Conservation (phyloP, 2,888 invertebrate species). For the Onthophagus sagittarius region DNA sequence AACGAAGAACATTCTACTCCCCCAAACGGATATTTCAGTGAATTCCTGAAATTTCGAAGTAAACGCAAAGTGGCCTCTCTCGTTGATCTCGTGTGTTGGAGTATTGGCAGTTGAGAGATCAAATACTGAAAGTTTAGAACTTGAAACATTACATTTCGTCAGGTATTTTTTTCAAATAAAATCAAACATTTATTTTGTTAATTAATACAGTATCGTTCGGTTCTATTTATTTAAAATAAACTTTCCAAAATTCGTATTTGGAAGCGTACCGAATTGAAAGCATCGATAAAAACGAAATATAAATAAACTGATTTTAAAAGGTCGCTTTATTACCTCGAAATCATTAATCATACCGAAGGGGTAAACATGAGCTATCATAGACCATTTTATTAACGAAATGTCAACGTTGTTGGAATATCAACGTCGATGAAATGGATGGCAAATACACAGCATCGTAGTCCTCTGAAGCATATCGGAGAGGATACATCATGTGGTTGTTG, state of each 20-base stretch:
- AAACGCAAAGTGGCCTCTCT: neutral
- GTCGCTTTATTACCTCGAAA: neutral
- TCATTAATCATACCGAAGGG: neutral
- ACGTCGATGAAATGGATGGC: neutral
- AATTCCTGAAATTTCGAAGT: neutral
- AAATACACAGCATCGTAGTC: neutral
- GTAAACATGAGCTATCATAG: neutral
- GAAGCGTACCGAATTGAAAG: neutral
- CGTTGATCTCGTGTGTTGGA: neutral
- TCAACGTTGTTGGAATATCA: neutral
- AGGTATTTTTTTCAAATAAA: no score
- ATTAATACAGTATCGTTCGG: no score
- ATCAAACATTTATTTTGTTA: no score
- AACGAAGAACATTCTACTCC: neutral
- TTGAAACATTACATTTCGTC: neutral
- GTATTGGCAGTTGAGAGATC: neutral
- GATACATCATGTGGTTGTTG: neutral
- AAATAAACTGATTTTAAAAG: neutral
- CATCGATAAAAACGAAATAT: neutral
- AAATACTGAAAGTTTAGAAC: neutral
- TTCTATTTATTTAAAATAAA: no score
- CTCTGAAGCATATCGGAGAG: neutral
- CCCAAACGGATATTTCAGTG: neutral
- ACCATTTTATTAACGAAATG: neutral
- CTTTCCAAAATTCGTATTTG: neutral